Evolutionary conservation across 2,113 vertebrate species (phyloP).

Genomic region (Crotalus tigris): DNA sequence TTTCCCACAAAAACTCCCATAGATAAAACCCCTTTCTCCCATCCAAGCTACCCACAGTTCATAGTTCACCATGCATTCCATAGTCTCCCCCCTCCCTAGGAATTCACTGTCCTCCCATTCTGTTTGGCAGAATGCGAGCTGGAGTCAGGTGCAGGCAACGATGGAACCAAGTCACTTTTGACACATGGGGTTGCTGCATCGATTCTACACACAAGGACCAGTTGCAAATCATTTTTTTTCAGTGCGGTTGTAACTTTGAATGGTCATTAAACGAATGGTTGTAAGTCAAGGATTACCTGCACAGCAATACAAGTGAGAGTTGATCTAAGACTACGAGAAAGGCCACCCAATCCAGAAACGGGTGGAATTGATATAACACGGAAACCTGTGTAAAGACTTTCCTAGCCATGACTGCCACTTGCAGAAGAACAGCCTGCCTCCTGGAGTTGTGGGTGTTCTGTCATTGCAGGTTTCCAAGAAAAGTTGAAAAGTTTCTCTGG

Average conservation of each 20-base stretch:
- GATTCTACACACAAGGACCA: background rate
- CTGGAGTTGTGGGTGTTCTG: background rate
- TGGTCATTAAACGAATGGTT: background rate
- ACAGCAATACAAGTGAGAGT: background rate
- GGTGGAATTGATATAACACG: background rate
- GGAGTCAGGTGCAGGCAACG: no score
- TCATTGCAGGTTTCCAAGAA: background rate
- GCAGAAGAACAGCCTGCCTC: background rate
- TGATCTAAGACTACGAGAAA: background rate
- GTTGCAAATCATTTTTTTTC: background rate
- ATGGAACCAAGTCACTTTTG: no score
- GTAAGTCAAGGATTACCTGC: background rate
- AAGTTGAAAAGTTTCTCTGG: background rate
- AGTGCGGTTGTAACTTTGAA: background rate
- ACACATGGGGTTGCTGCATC: background rate
- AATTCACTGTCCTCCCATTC: no score
- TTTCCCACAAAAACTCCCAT: no score
- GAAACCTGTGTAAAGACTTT: background rate
- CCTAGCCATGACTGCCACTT: background rate
- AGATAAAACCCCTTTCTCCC: no score
- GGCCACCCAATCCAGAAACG: background rate
- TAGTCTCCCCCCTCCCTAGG: no score
- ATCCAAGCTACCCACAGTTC: no score
- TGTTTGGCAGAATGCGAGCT: no score
- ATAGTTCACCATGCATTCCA: no score